phyloP scores from a whole-genome alignment of 2,113 vertebrate species.

The Lota lota region DNA sequence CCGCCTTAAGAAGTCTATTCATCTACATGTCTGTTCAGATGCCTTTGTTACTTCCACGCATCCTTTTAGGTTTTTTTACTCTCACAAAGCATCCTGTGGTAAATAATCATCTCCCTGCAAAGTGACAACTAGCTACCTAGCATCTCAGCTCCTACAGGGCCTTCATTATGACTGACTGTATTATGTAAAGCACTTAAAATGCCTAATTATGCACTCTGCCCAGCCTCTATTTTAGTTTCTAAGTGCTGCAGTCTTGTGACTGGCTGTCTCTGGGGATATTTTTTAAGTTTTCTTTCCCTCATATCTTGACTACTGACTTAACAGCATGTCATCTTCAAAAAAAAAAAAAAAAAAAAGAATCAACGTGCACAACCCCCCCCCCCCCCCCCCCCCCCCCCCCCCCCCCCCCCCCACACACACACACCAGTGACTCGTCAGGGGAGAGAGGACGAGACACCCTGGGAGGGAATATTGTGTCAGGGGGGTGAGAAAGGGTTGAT shows the following conservation, averaged over 20 bases:
- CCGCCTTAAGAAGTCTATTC: no score
- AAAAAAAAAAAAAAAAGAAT: not conserved
- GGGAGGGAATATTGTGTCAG: conserved; percentile 18
- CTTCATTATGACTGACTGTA: conserved; percentile 69
- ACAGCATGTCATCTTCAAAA: conserved; percentile 17
- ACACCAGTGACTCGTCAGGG: conserved; percentile 24
- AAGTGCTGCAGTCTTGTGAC: conserved; percentile 68
- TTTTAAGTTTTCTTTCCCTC: conserved; percentile 57
- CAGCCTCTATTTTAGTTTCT: conserved; percentile 68
- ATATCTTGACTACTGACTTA: conserved; percentile 49
- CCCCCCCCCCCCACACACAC: no score
- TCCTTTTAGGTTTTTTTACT: conserved; percentile 33
- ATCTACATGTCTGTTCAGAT: no score
- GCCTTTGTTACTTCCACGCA: conserved; percentile 11
- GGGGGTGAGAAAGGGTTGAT: conserved; percentile 31
- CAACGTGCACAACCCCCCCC: not conserved
- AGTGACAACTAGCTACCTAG: conserved; percentile 54
- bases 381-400: no score
- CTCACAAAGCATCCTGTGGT: conserved; percentile 26
- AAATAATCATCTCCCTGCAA: conserved; percentile 40
- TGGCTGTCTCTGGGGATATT: conserved; percentile 64
- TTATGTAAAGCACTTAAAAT: conserved; percentile 75
- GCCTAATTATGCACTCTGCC: conserved; percentile 70
- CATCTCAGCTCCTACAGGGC: conserved; percentile 52
- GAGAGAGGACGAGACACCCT: conserved; percentile 36